Conservation (phyloP, 2,888 invertebrate genomes). For the Oscheius sp. region DNA sequence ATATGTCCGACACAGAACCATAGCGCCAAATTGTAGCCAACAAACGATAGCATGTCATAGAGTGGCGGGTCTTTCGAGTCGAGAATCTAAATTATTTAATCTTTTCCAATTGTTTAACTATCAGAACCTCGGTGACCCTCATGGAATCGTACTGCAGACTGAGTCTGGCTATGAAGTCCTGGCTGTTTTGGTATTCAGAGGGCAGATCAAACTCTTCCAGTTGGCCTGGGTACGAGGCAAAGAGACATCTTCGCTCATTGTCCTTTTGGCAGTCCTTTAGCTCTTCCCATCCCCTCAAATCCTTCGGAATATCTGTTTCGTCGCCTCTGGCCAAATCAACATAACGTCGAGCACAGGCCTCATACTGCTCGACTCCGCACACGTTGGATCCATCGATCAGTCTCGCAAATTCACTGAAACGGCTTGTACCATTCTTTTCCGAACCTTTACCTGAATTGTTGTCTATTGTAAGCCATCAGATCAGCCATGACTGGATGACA, state of each 20-base stretch:
- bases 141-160: conserved; percentile 62
- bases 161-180: conserved; percentile 68
- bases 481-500: conserved; percentile 59
- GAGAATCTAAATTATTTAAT: conserved; percentile 30
- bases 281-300: conserved; percentile 49
- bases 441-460: conserved; percentile 37
- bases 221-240: conserved; percentile 53
- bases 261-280: conserved; percentile 55
- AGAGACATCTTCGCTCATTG: conserved; percentile 57
- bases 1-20: conserved; percentile 69
- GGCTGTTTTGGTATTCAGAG: conserved; percentile 52
- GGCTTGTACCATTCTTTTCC: neutral
- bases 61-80: conserved; percentile 56
- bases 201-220: conserved; percentile 58
- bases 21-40: conserved; percentile 68
- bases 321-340: conserved; percentile 55
- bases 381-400: conserved; percentile 56
- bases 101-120: neutral
- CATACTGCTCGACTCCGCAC: conserved; percentile 64
- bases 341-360: conserved; percentile 60
- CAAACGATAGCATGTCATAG: conserved; percentile 60
- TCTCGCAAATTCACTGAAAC: conserved; percentile 49
- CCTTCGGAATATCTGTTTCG: conserved; percentile 49
- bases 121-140: conserved; percentile 50
- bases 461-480: conserved; percentile 47